Conservation (phyloP, 2,113 vertebrate species). For the Hystrix brachyura region DNA sequence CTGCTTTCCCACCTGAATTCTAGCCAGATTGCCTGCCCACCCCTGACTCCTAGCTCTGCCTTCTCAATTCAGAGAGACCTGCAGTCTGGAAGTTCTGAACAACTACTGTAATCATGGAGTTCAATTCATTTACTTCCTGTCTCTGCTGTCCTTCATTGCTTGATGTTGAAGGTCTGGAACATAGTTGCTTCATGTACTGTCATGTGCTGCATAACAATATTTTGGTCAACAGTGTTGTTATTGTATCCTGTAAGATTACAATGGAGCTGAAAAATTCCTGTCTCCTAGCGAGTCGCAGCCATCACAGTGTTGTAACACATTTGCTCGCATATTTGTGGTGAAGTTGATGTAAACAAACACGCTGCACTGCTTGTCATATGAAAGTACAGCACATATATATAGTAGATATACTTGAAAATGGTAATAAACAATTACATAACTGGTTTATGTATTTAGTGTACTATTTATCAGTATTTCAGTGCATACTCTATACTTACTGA, state of each 20-base stretch:
- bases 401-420: neutral
- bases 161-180: neutral
- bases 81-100: neutral
- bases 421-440: neutral
- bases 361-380: neutral
- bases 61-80: slow-evolving; percentile 1
- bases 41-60: neutral
- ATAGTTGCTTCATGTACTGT: neutral
- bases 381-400: neutral
- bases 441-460: neutral
- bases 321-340: neutral
- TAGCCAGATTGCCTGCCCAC: neutral
- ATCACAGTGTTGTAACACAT: neutral
- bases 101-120: neutral
- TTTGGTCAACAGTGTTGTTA: neutral
- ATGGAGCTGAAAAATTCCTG: neutral
- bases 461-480: neutral
- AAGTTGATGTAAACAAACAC: neutral
- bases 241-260: neutral
- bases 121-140: neutral
- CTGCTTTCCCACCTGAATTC: neutral
- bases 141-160: neutral
- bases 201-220: neutral
- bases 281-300: neutral
- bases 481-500: neutral